Evolutionary conservation across 2,888 invertebrate genomes (phyloP).

Genomic region (Dicranocentrus wangi): DNA sequence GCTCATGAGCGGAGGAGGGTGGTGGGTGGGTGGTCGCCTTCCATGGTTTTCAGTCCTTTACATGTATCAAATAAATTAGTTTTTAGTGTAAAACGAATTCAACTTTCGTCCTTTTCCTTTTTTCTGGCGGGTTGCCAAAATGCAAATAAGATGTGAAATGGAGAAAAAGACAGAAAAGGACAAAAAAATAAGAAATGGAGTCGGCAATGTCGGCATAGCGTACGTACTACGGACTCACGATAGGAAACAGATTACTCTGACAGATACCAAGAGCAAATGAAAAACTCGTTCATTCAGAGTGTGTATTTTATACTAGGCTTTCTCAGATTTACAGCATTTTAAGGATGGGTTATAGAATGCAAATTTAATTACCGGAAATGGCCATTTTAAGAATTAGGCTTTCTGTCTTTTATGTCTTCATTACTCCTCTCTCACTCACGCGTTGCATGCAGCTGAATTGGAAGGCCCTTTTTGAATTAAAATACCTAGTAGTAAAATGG

Average conservation of each 20-base stretch:
- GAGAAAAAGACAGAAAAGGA: neutral
- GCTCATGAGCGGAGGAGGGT: neutral
- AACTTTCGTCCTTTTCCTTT: neutral
- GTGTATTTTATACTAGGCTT: too few relatives aligned
- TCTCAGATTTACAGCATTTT: neutral
- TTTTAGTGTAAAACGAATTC: neutral
- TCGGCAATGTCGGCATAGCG: neutral
- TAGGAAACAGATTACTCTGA: neutral
- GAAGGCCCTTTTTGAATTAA: too few relatives aligned
- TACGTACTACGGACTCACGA: neutral
- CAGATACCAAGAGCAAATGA: neutral
- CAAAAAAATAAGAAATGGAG: neutral
- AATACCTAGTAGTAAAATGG: neutral
- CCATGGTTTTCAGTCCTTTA: neutral
- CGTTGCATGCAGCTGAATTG: neutral
- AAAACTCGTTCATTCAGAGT: too few relatives aligned
- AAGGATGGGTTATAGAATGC: neutral
- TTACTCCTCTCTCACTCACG: neutral
- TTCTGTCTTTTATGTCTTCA: too few relatives aligned
- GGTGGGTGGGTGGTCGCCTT: neutral
- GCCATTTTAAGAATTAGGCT: neutral
- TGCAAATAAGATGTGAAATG: neutral
- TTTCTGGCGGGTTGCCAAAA: constrained; percentile 15
- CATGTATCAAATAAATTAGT: constrained; percentile 12
- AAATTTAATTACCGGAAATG: constrained; percentile 6